These are phyloP conservation scores for Melanotaenia parkinsoni DNA, from an alignment of 2,797 vertebrate genomes.

Conservation along the genomic window DNA sequence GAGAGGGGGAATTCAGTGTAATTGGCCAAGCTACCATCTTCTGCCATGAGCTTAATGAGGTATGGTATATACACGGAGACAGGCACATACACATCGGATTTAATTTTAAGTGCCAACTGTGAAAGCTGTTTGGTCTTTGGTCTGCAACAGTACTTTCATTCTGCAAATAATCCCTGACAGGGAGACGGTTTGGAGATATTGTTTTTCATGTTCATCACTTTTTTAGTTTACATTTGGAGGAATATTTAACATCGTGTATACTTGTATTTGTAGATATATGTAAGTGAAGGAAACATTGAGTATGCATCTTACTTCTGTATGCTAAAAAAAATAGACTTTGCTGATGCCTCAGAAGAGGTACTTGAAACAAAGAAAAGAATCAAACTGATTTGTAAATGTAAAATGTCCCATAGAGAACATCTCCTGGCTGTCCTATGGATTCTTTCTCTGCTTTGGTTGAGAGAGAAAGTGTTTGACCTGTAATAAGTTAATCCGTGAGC, in stretches of 20 bases:
- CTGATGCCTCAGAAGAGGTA: constrained; percentile 9
- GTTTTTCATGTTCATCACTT: constrained; percentile 6
- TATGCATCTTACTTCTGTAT: background rate
- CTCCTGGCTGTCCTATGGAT: constrained; percentile 51
- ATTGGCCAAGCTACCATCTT: constrained; percentile 67
- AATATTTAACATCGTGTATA: background rate
- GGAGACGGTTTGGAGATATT: constrained; percentile 2
- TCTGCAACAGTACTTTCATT: constrained; percentile 33
- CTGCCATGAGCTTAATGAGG: constrained; percentile 76
- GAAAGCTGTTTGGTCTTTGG: constrained; percentile 31
- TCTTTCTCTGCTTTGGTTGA: constrained; percentile 32
- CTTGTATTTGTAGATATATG: background rate
- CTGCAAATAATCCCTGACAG: constrained; percentile 54
- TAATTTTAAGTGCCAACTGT: constrained; percentile 26
- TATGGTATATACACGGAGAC: constrained; percentile 35
- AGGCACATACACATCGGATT: constrained; percentile 18
- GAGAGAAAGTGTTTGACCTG: constrained; percentile 52
- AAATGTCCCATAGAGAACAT: constrained; percentile 51
- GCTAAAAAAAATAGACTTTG: background rate
- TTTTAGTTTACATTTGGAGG: constrained; percentile 6
- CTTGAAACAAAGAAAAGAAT: constrained; percentile 27
- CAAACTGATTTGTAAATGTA: constrained; percentile 57
- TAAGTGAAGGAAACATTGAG: background rate
- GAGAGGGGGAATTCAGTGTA: constrained; percentile 55
- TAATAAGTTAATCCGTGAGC: constrained; percentile 77